Conservation (phyloP, 23 tunicate genomes). For the Ascidia mentula region DNA sequence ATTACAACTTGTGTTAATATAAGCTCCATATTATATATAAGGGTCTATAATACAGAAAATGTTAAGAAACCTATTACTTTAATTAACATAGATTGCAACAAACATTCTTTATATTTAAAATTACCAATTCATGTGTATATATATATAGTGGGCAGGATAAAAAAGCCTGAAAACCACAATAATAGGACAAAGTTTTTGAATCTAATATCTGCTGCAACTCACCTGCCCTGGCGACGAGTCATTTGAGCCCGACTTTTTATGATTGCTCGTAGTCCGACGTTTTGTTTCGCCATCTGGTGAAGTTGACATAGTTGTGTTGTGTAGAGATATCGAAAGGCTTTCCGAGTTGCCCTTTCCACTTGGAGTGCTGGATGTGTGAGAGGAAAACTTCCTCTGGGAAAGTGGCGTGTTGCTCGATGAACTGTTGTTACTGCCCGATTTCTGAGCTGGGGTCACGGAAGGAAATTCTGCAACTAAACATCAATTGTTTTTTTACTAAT, state of each 20-base stretch:
- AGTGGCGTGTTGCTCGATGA: neutral
- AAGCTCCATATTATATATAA: no score
- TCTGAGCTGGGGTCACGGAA: neutral
- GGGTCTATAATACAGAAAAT: no score
- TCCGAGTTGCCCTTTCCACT: neutral
- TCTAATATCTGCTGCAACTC: no score
- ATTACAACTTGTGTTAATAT: no score
- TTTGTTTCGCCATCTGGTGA: neutral
- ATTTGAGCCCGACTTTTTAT: neutral
- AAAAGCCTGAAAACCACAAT: no score
- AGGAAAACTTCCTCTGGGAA: neutral
- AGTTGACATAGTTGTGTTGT: neutral
- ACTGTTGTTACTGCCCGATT: neutral
- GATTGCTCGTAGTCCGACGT: neutral
- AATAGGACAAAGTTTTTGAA: no score
- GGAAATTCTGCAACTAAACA: conserved; percentile 4
- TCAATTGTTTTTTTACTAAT: neutral
- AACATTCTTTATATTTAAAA: no score
- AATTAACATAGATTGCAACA: no score
- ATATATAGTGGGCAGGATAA: no score
- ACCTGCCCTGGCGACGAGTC: neutral
- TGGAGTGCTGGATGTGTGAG: neutral
- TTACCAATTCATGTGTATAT: no score
- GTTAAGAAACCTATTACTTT: no score
- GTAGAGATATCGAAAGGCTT: neutral